These are phyloP conservation scores for Papilio gigon DNA, from an alignment of 2,888 invertebrate species.

Conservation along the genomic window DNA sequence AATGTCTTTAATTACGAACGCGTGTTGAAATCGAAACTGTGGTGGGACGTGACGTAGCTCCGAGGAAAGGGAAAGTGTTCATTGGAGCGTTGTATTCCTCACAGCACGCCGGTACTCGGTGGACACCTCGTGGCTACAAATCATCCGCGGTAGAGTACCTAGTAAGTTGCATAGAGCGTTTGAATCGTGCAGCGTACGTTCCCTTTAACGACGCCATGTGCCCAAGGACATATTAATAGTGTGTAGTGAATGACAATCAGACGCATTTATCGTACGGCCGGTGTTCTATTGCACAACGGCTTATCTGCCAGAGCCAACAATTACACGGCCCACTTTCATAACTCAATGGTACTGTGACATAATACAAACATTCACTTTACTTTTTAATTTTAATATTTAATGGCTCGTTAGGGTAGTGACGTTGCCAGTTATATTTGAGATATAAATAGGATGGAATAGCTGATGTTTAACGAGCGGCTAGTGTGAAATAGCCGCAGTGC, in stretches of 20 bases:
- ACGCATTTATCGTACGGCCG: conserved; percentile 66
- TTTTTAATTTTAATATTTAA: conserved; percentile 50
- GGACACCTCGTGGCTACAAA: conserved; percentile 42
- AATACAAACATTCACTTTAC: conserved; percentile 47
- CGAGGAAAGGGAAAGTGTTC: conserved; percentile 74
- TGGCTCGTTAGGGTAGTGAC: conserved; percentile 38
- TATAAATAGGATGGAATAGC: conserved; percentile 26
- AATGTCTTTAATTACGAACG: conserved; percentile 34
- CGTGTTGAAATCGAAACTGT: conserved; percentile 41
- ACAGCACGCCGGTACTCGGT: conserved; percentile 50
- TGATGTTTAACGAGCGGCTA: conserved; percentile 23
- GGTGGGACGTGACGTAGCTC: conserved; percentile 58
- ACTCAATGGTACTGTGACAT: conserved; percentile 56
- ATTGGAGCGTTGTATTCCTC: conserved; percentile 67
- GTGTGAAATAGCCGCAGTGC: conserved; percentile 43
- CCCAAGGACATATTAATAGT: conserved; percentile 77
- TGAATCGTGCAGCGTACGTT: conserved; percentile 37
- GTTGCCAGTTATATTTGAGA: conserved; percentile 12
- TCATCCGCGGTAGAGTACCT: conserved; percentile 11
- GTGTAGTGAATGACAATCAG: conserved; percentile 61
- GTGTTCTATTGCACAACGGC: conserved; percentile 75
- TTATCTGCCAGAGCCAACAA: conserved; percentile 73
- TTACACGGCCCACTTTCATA: conserved; percentile 73
- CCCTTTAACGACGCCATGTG: conserved; percentile 56
- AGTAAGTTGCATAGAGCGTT: conserved; percentile 7